Percentiles rank a stretch among this genome's conserved stretches.
phyloP scores from a whole-genome alignment of 2,113 vertebrate genomes.

The Formicarius rufipectus region DNA sequence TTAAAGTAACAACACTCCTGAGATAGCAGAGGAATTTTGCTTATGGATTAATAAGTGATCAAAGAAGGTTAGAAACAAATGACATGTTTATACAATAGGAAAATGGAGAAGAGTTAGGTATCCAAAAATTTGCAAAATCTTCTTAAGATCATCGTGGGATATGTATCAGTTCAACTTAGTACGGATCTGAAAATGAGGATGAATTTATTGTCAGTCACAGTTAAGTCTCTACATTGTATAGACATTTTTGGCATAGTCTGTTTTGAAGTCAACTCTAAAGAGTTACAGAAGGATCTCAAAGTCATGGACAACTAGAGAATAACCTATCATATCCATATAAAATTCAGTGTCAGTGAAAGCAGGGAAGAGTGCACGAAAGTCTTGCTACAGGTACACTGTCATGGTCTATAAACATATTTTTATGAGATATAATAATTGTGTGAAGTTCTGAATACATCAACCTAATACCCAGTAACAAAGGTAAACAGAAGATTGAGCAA shows the following conservation, averaged over 20 bases:
- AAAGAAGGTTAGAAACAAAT: conserved; percentile 16
- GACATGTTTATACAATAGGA: neutral
- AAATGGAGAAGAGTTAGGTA: neutral
- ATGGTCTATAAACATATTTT: neutral
- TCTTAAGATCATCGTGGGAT: conserved; percentile 5
- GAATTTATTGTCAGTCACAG: neutral
- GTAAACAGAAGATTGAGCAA: neutral
- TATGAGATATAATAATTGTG: neutral
- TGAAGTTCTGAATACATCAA: neutral
- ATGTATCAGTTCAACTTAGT: neutral
- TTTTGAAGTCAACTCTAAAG: neutral
- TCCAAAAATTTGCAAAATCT: conserved; percentile 21
- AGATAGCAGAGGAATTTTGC: neutral
- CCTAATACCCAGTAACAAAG: neutral
- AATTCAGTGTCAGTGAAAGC: neutral
- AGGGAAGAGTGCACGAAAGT: neutral
- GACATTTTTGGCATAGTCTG: neutral
- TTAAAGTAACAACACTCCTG: neutral
- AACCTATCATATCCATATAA: neutral
- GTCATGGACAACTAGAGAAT: neutral
- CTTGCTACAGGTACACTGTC: neutral
- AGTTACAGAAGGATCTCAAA: neutral
- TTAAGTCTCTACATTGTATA: neutral
- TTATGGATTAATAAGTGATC: conserved; percentile 32
- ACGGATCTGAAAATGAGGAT: neutral